Evolutionary conservation across 2,797 vertebrate species (phyloP).

Genomic region (Tenualosa thibaudeaui): DNA sequence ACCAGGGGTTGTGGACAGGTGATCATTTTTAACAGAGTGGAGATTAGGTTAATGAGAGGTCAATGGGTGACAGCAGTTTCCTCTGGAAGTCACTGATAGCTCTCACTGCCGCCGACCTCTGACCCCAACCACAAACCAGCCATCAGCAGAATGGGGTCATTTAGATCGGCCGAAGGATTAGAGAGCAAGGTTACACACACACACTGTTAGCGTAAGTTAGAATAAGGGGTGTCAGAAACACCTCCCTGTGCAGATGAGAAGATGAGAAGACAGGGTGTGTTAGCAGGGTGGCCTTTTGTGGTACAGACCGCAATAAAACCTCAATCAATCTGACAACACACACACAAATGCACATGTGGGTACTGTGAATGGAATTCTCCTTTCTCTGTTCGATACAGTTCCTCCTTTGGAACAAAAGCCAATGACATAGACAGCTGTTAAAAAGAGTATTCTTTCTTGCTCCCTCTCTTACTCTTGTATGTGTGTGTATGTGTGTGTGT

Average conservation of each 20-base stretch:
- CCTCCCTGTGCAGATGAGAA: not conserved
- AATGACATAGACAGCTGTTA: not conserved
- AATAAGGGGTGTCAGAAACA: slow-evolving; percentile 10
- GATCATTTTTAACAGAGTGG: slow-evolving; percentile 38
- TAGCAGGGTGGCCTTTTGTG: slow-evolving; percentile 15
- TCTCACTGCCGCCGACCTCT: slow-evolving; percentile 47
- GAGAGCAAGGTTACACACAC: slow-evolving; percentile 7
- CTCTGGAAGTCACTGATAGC: slow-evolving; percentile 59
- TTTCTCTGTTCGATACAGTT: not conserved
- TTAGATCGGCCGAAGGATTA: slow-evolving; percentile 43
- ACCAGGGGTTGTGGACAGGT: not conserved
- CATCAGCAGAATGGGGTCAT: slow-evolving; percentile 41
- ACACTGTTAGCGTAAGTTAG: not conserved
- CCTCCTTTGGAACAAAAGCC: not conserved
- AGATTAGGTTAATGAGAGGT: slow-evolving; percentile 59
- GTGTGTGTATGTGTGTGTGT: not conserved
- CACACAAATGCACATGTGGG: not conserved
- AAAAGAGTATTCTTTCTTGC: not conserved
- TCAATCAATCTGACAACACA: slow-evolving; percentile 11
- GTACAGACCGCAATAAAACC: not conserved
- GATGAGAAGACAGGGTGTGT: not conserved
- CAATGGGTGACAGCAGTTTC: slow-evolving; percentile 53
- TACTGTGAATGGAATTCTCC: not conserved
- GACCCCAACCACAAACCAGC: slow-evolving; percentile 48
- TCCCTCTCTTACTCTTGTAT: not conserved